phyloP scores from a whole-genome alignment of 2,113 vertebrate species.

The Rutilus rutilus region DNA sequence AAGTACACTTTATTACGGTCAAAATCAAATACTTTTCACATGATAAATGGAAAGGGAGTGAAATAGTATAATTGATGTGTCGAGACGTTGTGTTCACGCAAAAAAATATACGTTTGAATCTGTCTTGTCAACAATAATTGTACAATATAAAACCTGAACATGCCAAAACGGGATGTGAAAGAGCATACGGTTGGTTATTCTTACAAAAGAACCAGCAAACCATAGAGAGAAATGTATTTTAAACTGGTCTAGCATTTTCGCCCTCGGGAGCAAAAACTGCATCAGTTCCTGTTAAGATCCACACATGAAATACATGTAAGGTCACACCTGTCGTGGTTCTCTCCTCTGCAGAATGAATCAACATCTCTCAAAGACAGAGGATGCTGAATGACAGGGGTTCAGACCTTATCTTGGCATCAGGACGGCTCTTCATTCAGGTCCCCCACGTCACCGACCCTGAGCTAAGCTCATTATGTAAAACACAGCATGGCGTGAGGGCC shows the following conservation, averaged over 20 bases:
- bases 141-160: neutral
- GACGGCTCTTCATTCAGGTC: slow-evolving; percentile 18
- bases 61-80: too few species aligned
- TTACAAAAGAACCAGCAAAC: neutral
- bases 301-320: slow-evolving; percentile 39
- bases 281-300: slow-evolving; percentile 16
- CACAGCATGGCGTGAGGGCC: slow-evolving; percentile 32
- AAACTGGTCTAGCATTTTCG: slow-evolving; percentile 13
- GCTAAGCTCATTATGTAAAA: slow-evolving; percentile 61
- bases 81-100: neutral
- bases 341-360: slow-evolving; percentile 28
- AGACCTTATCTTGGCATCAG: slow-evolving; percentile 22
- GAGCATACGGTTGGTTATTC: neutral
- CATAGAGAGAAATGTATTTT: neutral
- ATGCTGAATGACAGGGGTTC: slow-evolving; percentile 4
- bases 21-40: neutral
- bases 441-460: slow-evolving; percentile 30
- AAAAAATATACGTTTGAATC: neutral
- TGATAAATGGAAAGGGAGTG: neutral
- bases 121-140: neutral
- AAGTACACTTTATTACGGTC: neutral
- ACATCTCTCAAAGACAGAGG: slow-evolving; percentile 21
- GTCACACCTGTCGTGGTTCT: slow-evolving; percentile 34
- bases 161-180: neutral
- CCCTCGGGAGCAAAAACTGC: neutral